A percentile compares a stretch with the other conserved stretches of the same genome.
Evolutionary conservation across 2,797 vertebrate genomes (phyloP).

Genomic region (Spinus pinus): DNA sequence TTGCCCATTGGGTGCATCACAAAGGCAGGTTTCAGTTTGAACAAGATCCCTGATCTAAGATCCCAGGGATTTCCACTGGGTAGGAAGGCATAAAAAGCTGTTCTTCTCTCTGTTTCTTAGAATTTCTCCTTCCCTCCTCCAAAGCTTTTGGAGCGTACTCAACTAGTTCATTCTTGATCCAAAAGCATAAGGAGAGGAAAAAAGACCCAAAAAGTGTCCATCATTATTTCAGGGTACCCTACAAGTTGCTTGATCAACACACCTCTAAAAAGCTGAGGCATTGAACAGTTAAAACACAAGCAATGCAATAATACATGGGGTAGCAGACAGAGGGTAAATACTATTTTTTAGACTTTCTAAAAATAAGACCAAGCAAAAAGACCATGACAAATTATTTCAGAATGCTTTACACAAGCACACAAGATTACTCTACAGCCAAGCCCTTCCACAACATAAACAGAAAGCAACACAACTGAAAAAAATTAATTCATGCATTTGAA

Average conservation of each 20-base stretch:
- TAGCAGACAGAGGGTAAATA: background rate
- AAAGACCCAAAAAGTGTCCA: fast-evolving
- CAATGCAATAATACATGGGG: background rate
- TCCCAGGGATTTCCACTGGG: background rate
- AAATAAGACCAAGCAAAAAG: background rate
- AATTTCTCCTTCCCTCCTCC: background rate
- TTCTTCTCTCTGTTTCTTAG: background rate
- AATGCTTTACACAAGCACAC: background rate
- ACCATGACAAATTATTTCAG: background rate
- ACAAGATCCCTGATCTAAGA: background rate
- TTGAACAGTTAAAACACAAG: background rate
- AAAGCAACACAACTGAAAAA: background rate
- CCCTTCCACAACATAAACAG: background rate
- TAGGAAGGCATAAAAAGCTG: background rate
- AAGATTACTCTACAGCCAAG: background rate
- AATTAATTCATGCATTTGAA: background rate
- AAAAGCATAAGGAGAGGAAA: background rate
- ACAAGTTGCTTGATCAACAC: background rate
- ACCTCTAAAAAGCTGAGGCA: background rate
- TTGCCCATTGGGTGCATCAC: background rate
- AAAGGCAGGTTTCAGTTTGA: background rate
- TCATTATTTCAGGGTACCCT: background rate
- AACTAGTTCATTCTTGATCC: background rate
- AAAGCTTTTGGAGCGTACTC: background rate
- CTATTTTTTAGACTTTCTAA: background rate